Base-by-base conservation (phyloP, 2,888 invertebrate species). In the Tanypteryx hageni region DNA sequence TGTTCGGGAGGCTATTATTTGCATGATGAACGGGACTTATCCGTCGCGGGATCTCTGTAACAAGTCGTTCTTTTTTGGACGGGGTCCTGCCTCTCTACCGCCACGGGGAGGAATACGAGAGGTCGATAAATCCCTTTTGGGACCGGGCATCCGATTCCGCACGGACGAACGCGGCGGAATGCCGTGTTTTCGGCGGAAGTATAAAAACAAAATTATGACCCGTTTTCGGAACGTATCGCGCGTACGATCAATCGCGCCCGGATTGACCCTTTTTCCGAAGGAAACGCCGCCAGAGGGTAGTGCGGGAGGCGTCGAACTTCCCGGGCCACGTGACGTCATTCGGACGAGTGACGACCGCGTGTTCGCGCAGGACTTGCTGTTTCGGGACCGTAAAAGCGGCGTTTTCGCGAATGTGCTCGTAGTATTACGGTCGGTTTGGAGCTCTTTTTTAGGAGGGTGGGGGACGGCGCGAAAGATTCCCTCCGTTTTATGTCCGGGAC, bases 1-100 rank as follows among this genome's bases (percentile, higher is more conserved):
- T 27, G 76, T 27, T 27, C 76, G 76, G 22, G 18, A 64, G 68
- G 22, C 76, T 2, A 76, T 76, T 76, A 76, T 76, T 76, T 76
- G 76, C 76, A 76, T 76, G 76, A 76, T 76, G 76, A 76, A 76
- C 76, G 76, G 76, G 76, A 76, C 76, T 76, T 27, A 27, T 76
- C 76, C 76, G 76, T 8, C 18, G 76, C n/a, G 9, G 13, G 68
- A 68, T 68, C 68, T n/a, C 18, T 18, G 68, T 18, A 18, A 68
- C 68, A 68, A 68, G 76, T 76, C 76, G 27, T 76, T 27, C 76
- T 27, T 13, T n/a, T 44, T 44, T 44, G 44, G 44, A 44, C 1
- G 44, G 3, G 44, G 44, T 5, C 44, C 44, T 44, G 44, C 44
- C 44, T 44, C 44, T 44, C 44, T 44, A 5, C 44, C 44, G 44